Percentiles rank a stretch among this genome's conserved stretches.
Evolutionary conservation across 2,888 invertebrate species (phyloP).

Genomic region (Euzophera pinguis): DNA sequence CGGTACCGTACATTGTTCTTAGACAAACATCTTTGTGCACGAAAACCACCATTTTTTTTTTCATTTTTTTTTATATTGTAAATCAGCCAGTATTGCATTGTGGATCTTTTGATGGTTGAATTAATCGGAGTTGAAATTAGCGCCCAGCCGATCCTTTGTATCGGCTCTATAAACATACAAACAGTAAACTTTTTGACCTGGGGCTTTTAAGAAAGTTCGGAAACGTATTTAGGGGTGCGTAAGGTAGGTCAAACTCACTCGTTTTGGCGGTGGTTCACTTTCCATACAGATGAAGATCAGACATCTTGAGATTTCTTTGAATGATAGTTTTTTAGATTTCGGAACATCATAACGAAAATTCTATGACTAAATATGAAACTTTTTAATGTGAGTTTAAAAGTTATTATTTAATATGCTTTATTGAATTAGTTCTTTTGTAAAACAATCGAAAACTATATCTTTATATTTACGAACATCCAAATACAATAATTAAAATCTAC

Average conservation of each 20-base stretch:
- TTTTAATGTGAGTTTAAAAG: not conserved
- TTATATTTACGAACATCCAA: no score
- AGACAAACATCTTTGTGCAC: constrained; percentile 71
- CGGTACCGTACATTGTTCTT: constrained; percentile 71
- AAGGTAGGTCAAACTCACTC: not conserved
- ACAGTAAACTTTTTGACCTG: constrained; percentile 27
- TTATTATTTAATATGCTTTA: no score
- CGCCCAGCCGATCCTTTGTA: constrained; percentile 35
- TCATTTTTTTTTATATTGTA: constrained; percentile 65
- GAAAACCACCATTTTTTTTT: constrained; percentile 36
- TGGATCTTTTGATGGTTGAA: constrained; percentile 65
- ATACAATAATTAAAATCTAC: no score
- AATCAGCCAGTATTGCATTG: constrained; percentile 53
- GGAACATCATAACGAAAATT: no score
- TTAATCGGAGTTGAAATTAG: constrained; percentile 56
- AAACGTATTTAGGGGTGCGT: not conserved
- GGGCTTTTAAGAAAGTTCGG: constrained; percentile 2
- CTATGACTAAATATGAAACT: no score
- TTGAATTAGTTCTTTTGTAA: no score
- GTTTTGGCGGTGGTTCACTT: not conserved
- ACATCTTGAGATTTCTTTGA: no score
- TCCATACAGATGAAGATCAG: no score
- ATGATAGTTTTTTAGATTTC: no score
- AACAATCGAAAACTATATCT: no score
- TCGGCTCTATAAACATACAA: constrained; percentile 31